Evolutionary conservation across 2,888 invertebrate species (phyloP).

Genomic region (Eupithecia inturbata): DNA sequence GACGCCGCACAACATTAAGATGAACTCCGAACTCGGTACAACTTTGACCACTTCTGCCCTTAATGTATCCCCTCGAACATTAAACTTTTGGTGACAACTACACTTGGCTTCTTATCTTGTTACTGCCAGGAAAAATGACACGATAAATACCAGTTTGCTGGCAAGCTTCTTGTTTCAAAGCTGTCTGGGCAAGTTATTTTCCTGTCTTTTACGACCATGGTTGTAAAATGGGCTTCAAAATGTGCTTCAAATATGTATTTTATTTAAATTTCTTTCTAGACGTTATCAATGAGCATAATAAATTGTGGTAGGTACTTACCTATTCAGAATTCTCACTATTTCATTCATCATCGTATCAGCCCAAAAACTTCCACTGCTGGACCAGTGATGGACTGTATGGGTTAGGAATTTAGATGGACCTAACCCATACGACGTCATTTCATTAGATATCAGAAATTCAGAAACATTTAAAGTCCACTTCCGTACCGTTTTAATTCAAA

Average conservation of each 20-base stretch:
- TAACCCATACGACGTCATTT: not conserved
- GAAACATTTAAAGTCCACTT: not conserved
- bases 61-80: conserved; percentile 66
- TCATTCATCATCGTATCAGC: not conserved
- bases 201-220: conserved; percentile 2
- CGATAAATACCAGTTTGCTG: conserved; percentile 27
- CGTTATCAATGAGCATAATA: not conserved
- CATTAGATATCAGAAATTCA: not conserved
- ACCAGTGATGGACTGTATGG: too few relatives aligned
- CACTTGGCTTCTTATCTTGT: conserved; percentile 51
- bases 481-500: not conserved
- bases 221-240: not conserved
- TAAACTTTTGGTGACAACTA: conserved; percentile 59
- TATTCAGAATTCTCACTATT: not conserved
- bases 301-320: not conserved
- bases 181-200: conserved; percentile 15
- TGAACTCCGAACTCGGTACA: conserved; percentile 61
- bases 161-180: conserved; percentile 23
- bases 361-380: not conserved
- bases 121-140: conserved; percentile 41
- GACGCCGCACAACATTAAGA: conserved; percentile 66
- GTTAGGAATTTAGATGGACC: too few relatives aligned
- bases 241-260: not conserved
- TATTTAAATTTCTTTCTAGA: not conserved
- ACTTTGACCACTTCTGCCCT: conserved; percentile 69